Percentiles rank a stretch among this genome's conserved stretches.
Evolutionary conservation across 1,140 invertebrate species (phyloP).

Genomic region (Heliconius hermathena): DNA sequence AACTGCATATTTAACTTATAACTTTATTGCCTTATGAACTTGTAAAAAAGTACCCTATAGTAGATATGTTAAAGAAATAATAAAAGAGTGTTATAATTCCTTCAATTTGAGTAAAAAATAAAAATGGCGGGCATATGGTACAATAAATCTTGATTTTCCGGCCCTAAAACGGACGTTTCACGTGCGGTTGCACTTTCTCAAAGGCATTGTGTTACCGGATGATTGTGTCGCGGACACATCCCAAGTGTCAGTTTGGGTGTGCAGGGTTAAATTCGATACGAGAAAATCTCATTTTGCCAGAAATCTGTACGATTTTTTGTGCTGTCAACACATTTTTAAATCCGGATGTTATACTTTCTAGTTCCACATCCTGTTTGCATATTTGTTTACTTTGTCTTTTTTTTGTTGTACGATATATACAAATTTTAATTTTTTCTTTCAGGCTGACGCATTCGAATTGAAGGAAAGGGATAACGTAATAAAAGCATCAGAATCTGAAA

Average conservation of each 20-base stretch:
- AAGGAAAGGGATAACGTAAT: conserved; percentile 76
- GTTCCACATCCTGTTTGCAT: neutral
- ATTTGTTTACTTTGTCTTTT: neutral
- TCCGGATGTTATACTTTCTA: neutral
- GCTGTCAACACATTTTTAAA: neutral
- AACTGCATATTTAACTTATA: too few species aligned
- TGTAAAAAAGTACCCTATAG: too few species aligned
- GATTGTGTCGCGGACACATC: conserved; percentile 22
- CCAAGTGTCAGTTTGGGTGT: conserved; percentile 21
- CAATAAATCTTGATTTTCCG: conserved; percentile 19
- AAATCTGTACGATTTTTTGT: neutral
- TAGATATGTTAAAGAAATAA: neutral
- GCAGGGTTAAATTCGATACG: conserved; percentile 12
- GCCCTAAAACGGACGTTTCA: conserved; percentile 23
- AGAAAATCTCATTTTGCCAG: conserved; percentile 10
- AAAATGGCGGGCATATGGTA: conserved; percentile 11
- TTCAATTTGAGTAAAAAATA: neutral
- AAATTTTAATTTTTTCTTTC: conserved; percentile 42
- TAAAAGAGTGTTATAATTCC: neutral
- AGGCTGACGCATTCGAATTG: conserved; percentile 76
- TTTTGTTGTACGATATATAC: neutral
- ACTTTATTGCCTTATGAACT: too few species aligned
- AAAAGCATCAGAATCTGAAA: conserved; percentile 74
- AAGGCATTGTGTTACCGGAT: conserved; percentile 32
- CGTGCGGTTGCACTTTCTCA: conserved; percentile 36